A percentile compares a stretch with the other conserved stretches of the same genome.
phyloP scores from a whole-genome alignment of 2,113 vertebrate genomes.

The Bos indicus region DNA sequence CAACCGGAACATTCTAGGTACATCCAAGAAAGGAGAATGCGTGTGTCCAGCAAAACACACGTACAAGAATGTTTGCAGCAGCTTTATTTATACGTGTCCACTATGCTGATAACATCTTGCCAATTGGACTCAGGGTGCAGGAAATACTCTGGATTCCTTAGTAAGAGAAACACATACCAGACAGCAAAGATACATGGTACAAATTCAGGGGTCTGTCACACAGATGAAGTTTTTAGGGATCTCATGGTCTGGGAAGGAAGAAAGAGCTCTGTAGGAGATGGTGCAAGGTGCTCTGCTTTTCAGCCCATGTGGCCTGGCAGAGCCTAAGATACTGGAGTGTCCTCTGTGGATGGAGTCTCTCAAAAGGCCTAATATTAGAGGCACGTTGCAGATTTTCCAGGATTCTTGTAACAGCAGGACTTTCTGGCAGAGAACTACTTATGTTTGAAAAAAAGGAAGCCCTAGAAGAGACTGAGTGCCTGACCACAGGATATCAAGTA shows the following conservation, averaged over 20 bases:
- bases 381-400: not conserved
- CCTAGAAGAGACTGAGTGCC: not conserved
- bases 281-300: not conserved
- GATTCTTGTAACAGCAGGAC: not conserved
- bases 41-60: not conserved
- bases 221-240: not conserved
- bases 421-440: not conserved
- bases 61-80: not conserved
- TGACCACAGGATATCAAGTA: not conserved
- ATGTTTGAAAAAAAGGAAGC: not conserved
- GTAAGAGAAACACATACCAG: not conserved
- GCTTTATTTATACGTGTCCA: not conserved
- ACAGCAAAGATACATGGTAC: not conserved
- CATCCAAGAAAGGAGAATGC: not conserved
- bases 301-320: not conserved
- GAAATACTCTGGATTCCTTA: not conserved
- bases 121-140: not conserved
- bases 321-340: not conserved
- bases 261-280: not conserved
- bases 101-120: not conserved
- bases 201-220: not conserved
- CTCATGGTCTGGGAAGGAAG: not conserved
- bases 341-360: not conserved
- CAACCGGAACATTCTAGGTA: not conserved
- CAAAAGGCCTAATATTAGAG: not conserved